Conservation (phyloP, 2,888 invertebrate genomes). For the Pristionchus japonicus region DNA sequence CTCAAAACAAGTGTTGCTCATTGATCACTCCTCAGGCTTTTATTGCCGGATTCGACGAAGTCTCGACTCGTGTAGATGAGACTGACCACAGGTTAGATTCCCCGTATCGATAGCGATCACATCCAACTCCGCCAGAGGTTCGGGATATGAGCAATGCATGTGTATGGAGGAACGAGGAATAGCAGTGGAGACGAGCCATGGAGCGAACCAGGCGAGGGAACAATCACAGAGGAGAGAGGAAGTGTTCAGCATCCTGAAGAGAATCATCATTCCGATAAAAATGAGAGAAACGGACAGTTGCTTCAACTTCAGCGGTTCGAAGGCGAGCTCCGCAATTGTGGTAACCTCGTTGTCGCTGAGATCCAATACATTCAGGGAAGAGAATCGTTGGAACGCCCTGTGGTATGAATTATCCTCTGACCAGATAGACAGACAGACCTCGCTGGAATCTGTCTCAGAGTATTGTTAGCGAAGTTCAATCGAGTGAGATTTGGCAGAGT, state of each 20-base stretch:
- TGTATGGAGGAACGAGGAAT: not conserved
- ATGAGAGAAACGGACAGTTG: not conserved
- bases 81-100: constrained; percentile 47
- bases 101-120: constrained; percentile 44
- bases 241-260: not conserved
- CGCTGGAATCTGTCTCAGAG: constrained; percentile 31
- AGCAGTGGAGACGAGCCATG: constrained; percentile 15
- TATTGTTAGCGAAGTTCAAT: constrained; percentile 42
- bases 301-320: constrained; percentile 44
- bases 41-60: too few relatives aligned
- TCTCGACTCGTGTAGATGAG: too few relatives aligned
- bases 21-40: too few relatives aligned
- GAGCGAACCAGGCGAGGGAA: constrained; percentile 24
- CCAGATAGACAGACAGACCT: constrained; percentile 1
- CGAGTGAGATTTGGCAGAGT: constrained; percentile 39
- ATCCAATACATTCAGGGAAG: constrained; percentile 33
- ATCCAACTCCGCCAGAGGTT: constrained; percentile 27
- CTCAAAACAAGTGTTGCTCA: not conserved
- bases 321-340: constrained; percentile 8
- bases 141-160: constrained; percentile 10
- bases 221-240: constrained; percentile 46
- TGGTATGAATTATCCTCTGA: not conserved
- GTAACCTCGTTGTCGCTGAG: constrained; percentile 37
- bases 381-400: constrained; percentile 42
- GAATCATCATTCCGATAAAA: not conserved